Evolutionary conservation across 2,888 invertebrate species (phyloP), one percentile per base, ranked within the genome.

Genomic region (Gnatocerus cornutus): DNA sequence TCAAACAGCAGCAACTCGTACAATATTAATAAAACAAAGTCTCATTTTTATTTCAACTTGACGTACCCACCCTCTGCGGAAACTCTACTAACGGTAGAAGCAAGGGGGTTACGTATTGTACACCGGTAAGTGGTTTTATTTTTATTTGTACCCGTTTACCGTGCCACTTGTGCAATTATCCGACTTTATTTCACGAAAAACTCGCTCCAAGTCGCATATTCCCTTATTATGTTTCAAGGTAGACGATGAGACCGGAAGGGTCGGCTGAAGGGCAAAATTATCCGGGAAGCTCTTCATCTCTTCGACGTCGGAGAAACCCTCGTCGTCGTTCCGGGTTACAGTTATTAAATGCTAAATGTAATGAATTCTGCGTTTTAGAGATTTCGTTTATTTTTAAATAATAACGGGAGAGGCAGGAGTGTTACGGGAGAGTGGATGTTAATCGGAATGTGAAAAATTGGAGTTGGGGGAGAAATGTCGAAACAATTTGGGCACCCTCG

Each of bases 81-180:
- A 43, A 68, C 45, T 48, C 65, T 12, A 69, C 50, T 61, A 56
- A 68, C 62, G 68, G 65, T 9, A 29, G 63, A 43, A 52, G 16
- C 8, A 27, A 9, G 43, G 46, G 62, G 70, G 67, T 46, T 66
- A 68, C 68, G 68, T 69, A 67, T 64, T 67, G 71, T 71, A 67
- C 63, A 64, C 55, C 68, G 64, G 50, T 61, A 67, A 71, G 71
- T 68, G 73, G 71, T 71, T 73, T 69, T 71, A 69, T 71, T 73
- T 73, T 73, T 73, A 73, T 68, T 71, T 68, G 73, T 63, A 30
- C 58, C 65, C 71, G 73, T 66, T 71, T 73, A 73, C 71, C 69
- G 61, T 59, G 71, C 69, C 53, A 71, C 71, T 73, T 58, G 69
- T 68, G 63, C 71, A 73, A 73, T 73, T 73, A 73, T 73, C 73